Evolutionary conservation across 2,888 invertebrate species (phyloP), one percentile per base, ranked within the genome.

Genomic region (Shargacucullia verbasci): DNA sequence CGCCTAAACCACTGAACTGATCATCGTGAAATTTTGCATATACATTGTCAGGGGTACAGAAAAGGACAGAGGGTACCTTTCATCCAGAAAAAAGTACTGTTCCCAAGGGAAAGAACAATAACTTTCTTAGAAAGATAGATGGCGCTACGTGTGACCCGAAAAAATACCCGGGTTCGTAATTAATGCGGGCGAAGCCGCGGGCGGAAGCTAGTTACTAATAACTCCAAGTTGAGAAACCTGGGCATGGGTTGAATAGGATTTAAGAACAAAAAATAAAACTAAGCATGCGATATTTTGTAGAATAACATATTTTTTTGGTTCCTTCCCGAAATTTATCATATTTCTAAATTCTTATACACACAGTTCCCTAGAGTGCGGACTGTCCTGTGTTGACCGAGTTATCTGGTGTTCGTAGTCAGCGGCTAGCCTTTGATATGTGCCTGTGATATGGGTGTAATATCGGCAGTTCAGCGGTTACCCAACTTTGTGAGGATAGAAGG

Each of bases 401-500:
- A 66, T 66, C 49, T 67, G 49, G 71, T 20, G 15, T 10, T 34
- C 29, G n/a, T 59, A 67, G 40, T 25, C 15, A 5, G 15, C 41
- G 29, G n/a, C 9, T 14, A 20, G 43, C 31, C 14, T 56, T 31
- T 61, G 73, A 72, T 69, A 69, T 69, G 64, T 9, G 43, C 31
- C 12, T 56, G 34, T 61, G 73, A 72, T 69, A 69, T 69, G 64
- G 63, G 46, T 59, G 59, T 73, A 68, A 62, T 68, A 73, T 73
- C 73, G 44, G 44, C 46, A 48, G 59, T 37, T 38, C 41, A 69
- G 43, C 35, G 64, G 73, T 73, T 50, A 43, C 31, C 49, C 50
- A 64, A 73, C 64, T 73, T 73, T 59, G 73, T 63, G 20, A 15
- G 40, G 53, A 48, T 63, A 12, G 14, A 69, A 59, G 40, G 50